Conservation (phyloP, 2,113 vertebrate species). For the Caracal caracal region DNA sequence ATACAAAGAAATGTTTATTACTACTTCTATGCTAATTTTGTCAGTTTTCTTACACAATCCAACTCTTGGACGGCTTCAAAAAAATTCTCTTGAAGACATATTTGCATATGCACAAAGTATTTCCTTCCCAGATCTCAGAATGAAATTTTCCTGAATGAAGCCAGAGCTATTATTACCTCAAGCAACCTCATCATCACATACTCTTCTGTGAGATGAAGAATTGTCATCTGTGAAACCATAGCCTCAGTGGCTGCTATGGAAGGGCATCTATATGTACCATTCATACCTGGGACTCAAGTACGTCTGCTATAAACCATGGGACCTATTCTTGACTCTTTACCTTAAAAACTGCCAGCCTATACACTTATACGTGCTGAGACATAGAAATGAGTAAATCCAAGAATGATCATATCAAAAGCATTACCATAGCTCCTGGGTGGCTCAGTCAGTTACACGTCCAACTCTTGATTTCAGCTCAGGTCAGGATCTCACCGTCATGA, state of each 20-base stretch:
- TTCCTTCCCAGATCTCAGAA: background rate
- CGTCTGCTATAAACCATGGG: background rate
- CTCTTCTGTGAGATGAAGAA: background rate
- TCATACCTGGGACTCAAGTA: background rate
- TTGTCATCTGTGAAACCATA: background rate
- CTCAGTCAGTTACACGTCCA: too few species aligned
- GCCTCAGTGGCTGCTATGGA: background rate
- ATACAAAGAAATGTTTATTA: background rate
- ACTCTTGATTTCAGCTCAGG: too few species aligned
- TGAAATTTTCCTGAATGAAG: slow-evolving; percentile 5
- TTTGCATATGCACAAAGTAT: background rate
- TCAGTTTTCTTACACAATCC: background rate
- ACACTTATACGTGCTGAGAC: background rate
- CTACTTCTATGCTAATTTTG: background rate
- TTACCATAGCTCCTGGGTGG: background rate
- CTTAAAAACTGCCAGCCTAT: background rate
- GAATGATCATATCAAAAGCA: slow-evolving; percentile 36
- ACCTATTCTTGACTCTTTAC: background rate
- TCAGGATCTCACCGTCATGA: too few species aligned
- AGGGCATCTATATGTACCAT: background rate
- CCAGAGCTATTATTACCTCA: background rate
- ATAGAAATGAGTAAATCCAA: background rate
- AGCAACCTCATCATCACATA: background rate
- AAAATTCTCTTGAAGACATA: slow-evolving; percentile 14
- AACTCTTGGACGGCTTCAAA: background rate